Percentiles rank a stretch among this genome's conserved stretches.
These are phyloP conservation scores for Campopleginae sp. DNA, from an alignment of 2,888 invertebrate genomes.

Conservation along the genomic window DNA sequence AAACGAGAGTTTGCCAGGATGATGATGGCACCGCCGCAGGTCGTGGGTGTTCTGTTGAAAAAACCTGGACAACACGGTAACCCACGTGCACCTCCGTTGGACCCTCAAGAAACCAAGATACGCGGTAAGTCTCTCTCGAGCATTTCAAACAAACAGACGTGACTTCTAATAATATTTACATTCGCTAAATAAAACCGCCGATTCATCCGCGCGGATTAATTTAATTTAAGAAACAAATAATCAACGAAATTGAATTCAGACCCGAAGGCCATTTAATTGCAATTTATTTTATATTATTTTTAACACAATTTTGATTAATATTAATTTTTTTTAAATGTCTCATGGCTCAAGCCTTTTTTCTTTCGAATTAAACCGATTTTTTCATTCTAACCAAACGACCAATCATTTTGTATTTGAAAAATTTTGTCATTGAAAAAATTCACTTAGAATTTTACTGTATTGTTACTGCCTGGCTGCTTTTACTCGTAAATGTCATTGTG, in stretches of 20 bases:
- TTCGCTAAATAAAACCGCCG: neutral
- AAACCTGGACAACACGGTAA: constrained; percentile 80
- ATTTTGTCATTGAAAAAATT: neutral
- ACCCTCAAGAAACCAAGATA: constrained; percentile 82
- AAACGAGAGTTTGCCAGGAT: constrained; percentile 69
- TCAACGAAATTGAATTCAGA: neutral
- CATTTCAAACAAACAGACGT: neutral
- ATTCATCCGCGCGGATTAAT: neutral
- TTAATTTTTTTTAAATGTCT: neutral
- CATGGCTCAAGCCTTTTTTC: neutral
- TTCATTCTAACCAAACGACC: neutral
- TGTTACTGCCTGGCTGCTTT: constrained; percentile 3
- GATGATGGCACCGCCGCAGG: constrained; percentile 83
- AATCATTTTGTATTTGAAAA: neutral
- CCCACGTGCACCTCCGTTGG: constrained; percentile 78
- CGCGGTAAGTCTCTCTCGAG: constrained; percentile 73
- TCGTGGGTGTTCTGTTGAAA: constrained; percentile 82
- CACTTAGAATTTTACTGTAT: neutral
- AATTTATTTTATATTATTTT: neutral
- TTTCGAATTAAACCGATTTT: neutral
- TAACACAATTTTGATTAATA: neutral
- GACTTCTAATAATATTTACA: neutral
- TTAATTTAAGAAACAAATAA: neutral
- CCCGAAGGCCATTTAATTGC: neutral
- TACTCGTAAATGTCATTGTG: constrained; percentile 53